Base-by-base conservation (phyloP, 2,797 vertebrate genomes). In the Cephalopachus bancanus region DNA sequence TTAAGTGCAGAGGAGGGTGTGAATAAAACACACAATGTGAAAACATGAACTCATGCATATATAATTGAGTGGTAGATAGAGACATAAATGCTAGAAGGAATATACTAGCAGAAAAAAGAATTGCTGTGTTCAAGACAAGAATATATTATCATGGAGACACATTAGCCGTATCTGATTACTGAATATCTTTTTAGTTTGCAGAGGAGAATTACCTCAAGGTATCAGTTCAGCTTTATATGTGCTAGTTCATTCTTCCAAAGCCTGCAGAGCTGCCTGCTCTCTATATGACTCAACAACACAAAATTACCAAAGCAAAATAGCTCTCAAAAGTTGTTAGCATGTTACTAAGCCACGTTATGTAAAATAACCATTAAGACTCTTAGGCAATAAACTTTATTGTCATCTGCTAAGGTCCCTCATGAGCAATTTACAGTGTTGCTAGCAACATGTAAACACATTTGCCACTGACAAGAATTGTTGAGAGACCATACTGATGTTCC, bases 1-100 rank as follows among this genome's bases (percentile, higher is more conserved):
- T 83, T 55, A n/a, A 97, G 89, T 60, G 33, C 53, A 79, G 44
- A 89, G 44, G 7, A 74, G 69, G 67, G 67, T 5, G 33, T 59
- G 87, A 94, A 94, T 83, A 81, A 90, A 87, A 89, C 7, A 80
- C 65, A 95, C 19, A 7, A 78, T 74, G 64, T 93, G 83, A 94
- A 96, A 97, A 60, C 85, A 97, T 10, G 91, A 97, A 59, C 4
- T 37, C n/a, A 76, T 71, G 87, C 57, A 69, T n/a, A 8, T 44
- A 49, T 64, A 81, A 65, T 28, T 55, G 71, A 84, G 11, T 72
- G 87, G 72, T 71, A 94, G 83, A 44, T 59, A 84, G 1, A 93
- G 79, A 49, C 28, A 1, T 12, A 72, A 86, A 79, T n/a, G 92
- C 79, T 89, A 67, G 93, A 95, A 97, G 88, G 83, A 92, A 65